These are phyloP conservation scores for Leptinotarsa undecemlineata DNA, from an alignment of 1,140 invertebrate genomes.

Conservation along the genomic window DNA sequence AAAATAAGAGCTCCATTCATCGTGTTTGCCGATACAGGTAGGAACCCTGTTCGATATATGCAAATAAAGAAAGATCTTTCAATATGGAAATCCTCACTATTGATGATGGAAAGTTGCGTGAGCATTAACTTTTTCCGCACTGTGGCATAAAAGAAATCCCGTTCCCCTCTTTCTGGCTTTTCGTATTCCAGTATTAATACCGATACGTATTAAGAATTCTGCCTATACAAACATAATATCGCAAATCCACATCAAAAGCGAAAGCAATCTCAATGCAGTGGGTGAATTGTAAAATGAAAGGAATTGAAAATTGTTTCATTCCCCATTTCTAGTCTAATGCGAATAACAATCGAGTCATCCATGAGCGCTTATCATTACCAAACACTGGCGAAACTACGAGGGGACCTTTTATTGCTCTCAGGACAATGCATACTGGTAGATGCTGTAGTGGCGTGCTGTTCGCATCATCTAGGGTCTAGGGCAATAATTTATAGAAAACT, in stretches of 20 bases:
- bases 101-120: background rate
- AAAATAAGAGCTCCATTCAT: no score
- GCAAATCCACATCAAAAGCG: background rate
- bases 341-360: conserved; percentile 5
- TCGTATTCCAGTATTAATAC: conserved; percentile 3
- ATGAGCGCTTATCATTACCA: conserved; percentile 7
- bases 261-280: conserved; percentile 1
- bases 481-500: conserved; percentile 4
- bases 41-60: no score
- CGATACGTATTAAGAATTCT: conserved; percentile 8
- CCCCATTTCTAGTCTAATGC: background rate
- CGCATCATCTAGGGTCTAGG: background rate
- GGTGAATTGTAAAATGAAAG: background rate
- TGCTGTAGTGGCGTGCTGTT: background rate
- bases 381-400: conserved; percentile 5
- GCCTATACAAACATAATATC: conserved; percentile 6
- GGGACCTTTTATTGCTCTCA: background rate
- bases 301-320: conserved; percentile 6
- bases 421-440: conserved; percentile 1
- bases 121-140: background rate
- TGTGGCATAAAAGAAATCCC: background rate
- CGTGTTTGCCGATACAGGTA: no score
- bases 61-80: no score
- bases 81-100: no score
- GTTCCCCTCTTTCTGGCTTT: background rate